phyloP scores from a whole-genome alignment of 2,113 vertebrate genomes.

The Lanius ludovicianus region DNA sequence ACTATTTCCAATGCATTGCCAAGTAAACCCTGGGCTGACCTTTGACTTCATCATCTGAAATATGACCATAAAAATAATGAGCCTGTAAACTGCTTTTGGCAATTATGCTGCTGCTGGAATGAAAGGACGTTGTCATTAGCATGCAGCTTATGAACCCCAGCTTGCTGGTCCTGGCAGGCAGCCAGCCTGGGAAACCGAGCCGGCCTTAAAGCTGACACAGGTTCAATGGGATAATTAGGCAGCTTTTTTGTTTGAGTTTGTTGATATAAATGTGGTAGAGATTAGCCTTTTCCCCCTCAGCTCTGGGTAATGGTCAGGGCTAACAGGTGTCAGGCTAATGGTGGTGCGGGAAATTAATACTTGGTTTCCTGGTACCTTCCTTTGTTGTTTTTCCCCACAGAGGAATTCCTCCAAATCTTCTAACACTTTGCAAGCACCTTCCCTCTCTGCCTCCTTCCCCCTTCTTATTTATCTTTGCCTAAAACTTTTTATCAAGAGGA shows the following conservation, averaged over 20 bases:
- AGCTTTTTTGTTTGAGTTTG: slow-evolving; percentile 91
- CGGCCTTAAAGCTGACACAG: slow-evolving; percentile 75
- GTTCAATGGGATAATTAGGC: slow-evolving; percentile 94
- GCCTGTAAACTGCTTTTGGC: slow-evolving; percentile 82
- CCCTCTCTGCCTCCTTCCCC: background rate
- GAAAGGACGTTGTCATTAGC: slow-evolving; percentile 87
- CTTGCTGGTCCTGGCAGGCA: slow-evolving; percentile 80
- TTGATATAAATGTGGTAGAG: slow-evolving; percentile 95
- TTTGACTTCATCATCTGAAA: slow-evolving; percentile 80
- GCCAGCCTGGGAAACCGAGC: slow-evolving; percentile 83
- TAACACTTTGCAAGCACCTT: slow-evolving; percentile 46
- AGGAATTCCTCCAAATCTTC: slow-evolving; percentile 73
- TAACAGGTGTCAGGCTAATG: slow-evolving; percentile 97
- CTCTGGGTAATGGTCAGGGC: slow-evolving; percentile 87
- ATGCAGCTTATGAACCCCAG: slow-evolving; percentile 85
- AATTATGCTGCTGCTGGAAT: slow-evolving; percentile 82
- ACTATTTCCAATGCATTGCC: slow-evolving; percentile 40
- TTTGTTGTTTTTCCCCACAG: slow-evolving; percentile 77
- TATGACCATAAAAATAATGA: slow-evolving; percentile 80
- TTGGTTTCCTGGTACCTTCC: slow-evolving; percentile 84
- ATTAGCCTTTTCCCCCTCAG: slow-evolving; percentile 86
- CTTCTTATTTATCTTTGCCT: slow-evolving; percentile 50
- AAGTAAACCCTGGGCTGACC: slow-evolving; percentile 74
- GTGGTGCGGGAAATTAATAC: slow-evolving; percentile 90
- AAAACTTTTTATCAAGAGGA: slow-evolving; percentile 45